These are phyloP conservation scores for Drosophila nr. fundita DNA, from an alignment of 2,888 invertebrate species.

Conservation along the genomic window DNA sequence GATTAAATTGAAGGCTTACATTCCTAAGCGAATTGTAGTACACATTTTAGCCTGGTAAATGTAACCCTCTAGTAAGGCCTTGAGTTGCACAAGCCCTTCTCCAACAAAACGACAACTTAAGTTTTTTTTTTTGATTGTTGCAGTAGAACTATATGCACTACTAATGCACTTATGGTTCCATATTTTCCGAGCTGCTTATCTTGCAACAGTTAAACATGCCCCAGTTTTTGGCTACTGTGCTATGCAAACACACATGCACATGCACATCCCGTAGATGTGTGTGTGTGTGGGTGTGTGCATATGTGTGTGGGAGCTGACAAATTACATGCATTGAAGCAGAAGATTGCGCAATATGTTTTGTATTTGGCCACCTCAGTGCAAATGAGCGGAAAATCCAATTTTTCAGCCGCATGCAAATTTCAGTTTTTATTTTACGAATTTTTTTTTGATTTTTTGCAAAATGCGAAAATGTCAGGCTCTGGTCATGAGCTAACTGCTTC, in stretches of 20 bases:
- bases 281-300: neutral
- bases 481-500: slow-evolving; percentile 38
- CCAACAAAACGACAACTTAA: neutral
- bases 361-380: slow-evolving; percentile 56
- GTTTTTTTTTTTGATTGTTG: neutral
- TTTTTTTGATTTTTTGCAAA: slow-evolving; percentile 30
- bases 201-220: slow-evolving; percentile 45
- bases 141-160: neutral
- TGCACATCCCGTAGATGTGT: slow-evolving; percentile 4
- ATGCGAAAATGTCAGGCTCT: slow-evolving; percentile 44
- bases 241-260: slow-evolving; percentile 38
- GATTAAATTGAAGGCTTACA: rapidly evolving
- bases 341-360: slow-evolving; percentile 76
- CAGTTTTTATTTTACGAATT: slow-evolving; percentile 14
- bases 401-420: slow-evolving; percentile 67
- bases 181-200: slow-evolving; percentile 42
- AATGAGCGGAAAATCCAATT: slow-evolving; percentile 78
- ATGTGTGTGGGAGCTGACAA: slow-evolving; percentile 18
- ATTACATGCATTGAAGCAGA: slow-evolving; percentile 70
- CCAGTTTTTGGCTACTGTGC: slow-evolving; percentile 43
- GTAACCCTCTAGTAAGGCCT: neutral
- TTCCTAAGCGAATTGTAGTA: neutral
- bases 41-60: neutral
- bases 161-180: slow-evolving; percentile 19
- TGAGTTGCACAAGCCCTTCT: neutral